Evolutionary conservation across 2,113 vertebrate genomes (phyloP), one percentile per base, ranked within the genome.

Genomic region (Crotalus tigris): DNA sequence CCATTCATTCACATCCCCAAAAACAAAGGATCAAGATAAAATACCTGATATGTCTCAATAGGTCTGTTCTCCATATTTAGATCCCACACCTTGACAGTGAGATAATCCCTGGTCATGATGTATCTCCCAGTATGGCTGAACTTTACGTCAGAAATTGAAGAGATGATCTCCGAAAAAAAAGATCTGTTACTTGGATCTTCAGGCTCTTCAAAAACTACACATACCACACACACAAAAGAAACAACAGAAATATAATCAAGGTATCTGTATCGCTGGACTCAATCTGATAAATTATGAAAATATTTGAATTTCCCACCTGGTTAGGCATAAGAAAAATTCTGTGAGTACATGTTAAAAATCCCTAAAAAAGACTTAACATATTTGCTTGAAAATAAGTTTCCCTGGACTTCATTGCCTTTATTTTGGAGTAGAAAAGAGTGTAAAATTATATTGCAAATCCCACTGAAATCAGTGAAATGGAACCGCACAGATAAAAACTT

Each of bases 141-240:
- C 96, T 99, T 99, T 89, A 99, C 99, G 33, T 99, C 99, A 0
- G 99, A 99, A 97, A 99, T 99, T 2, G 99, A 99, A 94, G 99
- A 99, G 98, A 99, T 99, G 96, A 99, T 99, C 97, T 99, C 99
- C 1, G 99, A 99, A 97, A 99, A 99, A 96, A 99, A 99, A 0
- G 99, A 99, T 49, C 99, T 98, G 92, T 99, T 99, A 96, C 98
- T 98, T 3, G 99, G 99, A 96, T 99, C 99, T 96, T 99, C 99
- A 0, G 99, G 99, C 96, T 99, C 99, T 95, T 99, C 99, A 90
- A 99, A 99, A 97, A 99, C 99, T 99, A 95, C 0, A n/a, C 64
- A 49, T 91, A 23, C 93, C 92, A 95, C 29, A 87, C 54, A 59
- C 53, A 33, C 29, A 88, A n/a, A 21, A 55, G 15, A 88, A 55